Percentiles rank a stretch among this genome's conserved stretches.
phyloP scores from a whole-genome alignment of 2,113 vertebrate species.

The Apteryx mantelli region DNA sequence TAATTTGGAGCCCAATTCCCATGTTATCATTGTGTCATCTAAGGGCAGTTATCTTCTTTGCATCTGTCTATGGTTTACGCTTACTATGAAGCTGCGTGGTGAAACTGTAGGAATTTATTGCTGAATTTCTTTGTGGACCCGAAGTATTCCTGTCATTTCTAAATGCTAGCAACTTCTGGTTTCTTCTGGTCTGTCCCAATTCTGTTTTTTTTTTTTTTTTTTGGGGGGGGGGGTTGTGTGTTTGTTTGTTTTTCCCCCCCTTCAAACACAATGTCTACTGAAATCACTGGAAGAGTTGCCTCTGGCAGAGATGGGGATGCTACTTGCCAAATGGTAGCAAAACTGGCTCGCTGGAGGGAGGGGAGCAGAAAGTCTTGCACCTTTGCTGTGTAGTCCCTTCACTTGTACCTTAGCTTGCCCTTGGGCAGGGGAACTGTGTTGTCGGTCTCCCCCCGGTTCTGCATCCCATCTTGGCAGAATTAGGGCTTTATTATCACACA shows the following conservation, averaged over 20 bases:
- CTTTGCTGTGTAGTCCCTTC: background rate
- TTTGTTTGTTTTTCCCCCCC: background rate
- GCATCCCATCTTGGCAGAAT: background rate
- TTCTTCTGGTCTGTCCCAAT: background rate
- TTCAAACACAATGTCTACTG: background rate
- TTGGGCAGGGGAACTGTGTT: background rate
- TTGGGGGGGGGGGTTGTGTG: background rate
- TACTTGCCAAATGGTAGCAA: background rate
- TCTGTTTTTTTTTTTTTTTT: background rate
- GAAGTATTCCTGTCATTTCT: background rate
- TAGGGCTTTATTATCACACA: rapidly evolving
- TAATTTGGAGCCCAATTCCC: background rate
- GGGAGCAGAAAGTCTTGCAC: background rate
- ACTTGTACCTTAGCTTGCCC: background rate
- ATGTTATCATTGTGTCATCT: background rate
- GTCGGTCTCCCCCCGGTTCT: background rate
- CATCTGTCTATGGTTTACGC: no score
- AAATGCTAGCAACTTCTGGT: background rate
- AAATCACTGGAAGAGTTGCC: background rate
- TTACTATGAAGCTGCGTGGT: background rate
- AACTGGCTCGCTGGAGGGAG: background rate
- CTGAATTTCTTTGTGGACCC: background rate
- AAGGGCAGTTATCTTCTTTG: background rate
- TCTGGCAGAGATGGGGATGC: background rate
- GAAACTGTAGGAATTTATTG: background rate